Conservation (phyloP, 2,888 invertebrate genomes). For the Cecidostiba fungosa region DNA sequence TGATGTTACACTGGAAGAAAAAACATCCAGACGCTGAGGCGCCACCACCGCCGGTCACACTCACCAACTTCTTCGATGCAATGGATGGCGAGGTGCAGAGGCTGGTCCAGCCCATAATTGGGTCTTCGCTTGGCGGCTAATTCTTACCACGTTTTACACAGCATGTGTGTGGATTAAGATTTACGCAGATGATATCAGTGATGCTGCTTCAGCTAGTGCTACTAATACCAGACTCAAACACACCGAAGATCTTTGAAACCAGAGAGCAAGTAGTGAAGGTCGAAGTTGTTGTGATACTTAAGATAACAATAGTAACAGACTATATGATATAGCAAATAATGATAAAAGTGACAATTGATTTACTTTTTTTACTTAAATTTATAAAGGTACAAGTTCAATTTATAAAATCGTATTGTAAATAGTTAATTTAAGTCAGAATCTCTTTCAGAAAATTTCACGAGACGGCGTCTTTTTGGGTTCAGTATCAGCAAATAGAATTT, state of each 20-base stretch:
- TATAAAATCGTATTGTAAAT: neutral
- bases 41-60: slow-evolving; percentile 67
- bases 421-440: neutral
- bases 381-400: neutral
- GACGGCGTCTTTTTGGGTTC: neutral
- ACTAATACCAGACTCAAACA: too few relatives aligned
- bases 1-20: slow-evolving; percentile 67
- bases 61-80: slow-evolving; percentile 62
- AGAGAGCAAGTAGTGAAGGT: neutral
- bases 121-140: slow-evolving; percentile 46
- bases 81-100: slow-evolving; percentile 45
- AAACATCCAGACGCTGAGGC: slow-evolving; percentile 65
- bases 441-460: neutral
- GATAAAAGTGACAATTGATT: neutral
- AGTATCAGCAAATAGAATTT: neutral
- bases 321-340: neutral
- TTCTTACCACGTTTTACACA: slow-evolving; percentile 56
- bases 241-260: too few relatives aligned
- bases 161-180: neutral
- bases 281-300: neutral
- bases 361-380: neutral
- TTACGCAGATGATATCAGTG: neutral
- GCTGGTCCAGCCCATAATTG: slow-evolving; percentile 25
- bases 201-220: neutral
- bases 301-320: too few relatives aligned